phyloP scores from a whole-genome alignment of 1,140 invertebrate species.

The Listronotus bonariensis region DNA sequence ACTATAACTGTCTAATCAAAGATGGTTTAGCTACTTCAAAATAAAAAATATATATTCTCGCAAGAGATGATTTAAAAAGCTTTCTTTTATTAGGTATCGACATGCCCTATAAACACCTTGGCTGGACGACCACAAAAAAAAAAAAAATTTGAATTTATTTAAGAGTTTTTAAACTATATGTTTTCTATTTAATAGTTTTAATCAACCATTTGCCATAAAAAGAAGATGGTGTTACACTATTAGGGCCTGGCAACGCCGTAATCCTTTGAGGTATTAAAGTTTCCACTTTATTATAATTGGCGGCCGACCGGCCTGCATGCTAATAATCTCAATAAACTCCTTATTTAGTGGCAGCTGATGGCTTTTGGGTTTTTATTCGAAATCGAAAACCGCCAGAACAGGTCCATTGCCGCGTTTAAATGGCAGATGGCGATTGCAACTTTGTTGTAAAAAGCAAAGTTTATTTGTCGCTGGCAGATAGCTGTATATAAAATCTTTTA shows the following conservation, averaged over 20 bases:
- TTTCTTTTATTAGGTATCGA: too few species aligned
- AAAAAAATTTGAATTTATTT: too few species aligned
- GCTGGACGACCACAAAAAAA: too few species aligned
- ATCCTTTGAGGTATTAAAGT: conserved; percentile 17
- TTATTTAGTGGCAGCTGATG: conserved; percentile 41
- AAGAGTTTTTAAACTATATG: too few species aligned
- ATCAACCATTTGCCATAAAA: too few species aligned
- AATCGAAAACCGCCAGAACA: conserved; percentile 35
- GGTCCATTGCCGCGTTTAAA: conserved; percentile 26
- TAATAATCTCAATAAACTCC: conserved; percentile 41
- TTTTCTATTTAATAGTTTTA: too few species aligned
- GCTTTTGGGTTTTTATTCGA: conserved; percentile 25
- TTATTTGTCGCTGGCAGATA: conserved; percentile 29
- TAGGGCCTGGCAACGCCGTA: conserved; percentile 16
- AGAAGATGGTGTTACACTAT: too few species aligned
- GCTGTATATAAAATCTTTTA: conserved; percentile 25
- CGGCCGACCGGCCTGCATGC: conserved; percentile 23
- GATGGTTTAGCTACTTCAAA: too few species aligned
- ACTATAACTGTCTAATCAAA: too few species aligned
- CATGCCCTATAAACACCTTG: too few species aligned
- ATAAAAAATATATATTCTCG: too few species aligned
- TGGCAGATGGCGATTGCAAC: conserved; percentile 39
- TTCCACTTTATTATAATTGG: conserved; percentile 37
- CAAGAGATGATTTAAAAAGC: too few species aligned
- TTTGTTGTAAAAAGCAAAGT: conserved; percentile 35